These are phyloP conservation scores for Cotesia vestalis DNA, from an alignment of 1,140 invertebrate genomes.

Conservation along the genomic window DNA sequence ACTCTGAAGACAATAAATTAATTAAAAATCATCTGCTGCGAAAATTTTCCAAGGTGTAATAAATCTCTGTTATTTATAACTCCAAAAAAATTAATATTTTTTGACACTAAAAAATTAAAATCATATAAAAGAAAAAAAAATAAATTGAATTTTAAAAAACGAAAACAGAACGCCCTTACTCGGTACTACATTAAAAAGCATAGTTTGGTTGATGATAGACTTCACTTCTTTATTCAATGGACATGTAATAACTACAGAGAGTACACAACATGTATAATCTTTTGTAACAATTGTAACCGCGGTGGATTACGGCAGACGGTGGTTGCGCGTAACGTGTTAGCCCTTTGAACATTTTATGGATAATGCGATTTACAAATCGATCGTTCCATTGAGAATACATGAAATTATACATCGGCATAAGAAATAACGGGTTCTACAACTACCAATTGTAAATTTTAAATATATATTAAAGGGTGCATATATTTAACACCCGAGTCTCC, in stretches of 20 bases:
- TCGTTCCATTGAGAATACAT: constrained; percentile 34
- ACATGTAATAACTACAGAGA: too few relatives aligned
- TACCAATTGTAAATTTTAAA: constrained; percentile 15
- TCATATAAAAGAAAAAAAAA: not conserved
- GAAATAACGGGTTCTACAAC: constrained; percentile 6
- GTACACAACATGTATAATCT: too few relatives aligned
- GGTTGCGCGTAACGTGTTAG: constrained; percentile 21
- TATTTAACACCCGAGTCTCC: constrained; percentile 28
- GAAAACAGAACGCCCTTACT: not conserved
- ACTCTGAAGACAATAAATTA: too few relatives aligned
- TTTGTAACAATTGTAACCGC: too few relatives aligned
- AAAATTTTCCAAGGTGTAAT: too few relatives aligned
- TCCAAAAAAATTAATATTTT: too few relatives aligned
- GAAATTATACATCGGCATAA: constrained; percentile 43
- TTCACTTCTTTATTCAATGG: too few relatives aligned
- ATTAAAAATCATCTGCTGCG: too few relatives aligned
- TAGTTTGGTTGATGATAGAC: too few relatives aligned
- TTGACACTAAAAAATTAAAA: too few relatives aligned
- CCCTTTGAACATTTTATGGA: constrained; percentile 39
- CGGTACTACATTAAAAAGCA: too few relatives aligned
- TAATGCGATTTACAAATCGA: constrained; percentile 44
- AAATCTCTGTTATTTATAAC: too few relatives aligned
- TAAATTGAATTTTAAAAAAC: not conserved
- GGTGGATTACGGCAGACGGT: constrained; percentile 6
- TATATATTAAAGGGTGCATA: constrained; percentile 43